phyloP scores from a whole-genome alignment of 1,140 invertebrate species.

The Mercenaria mercenaria region DNA sequence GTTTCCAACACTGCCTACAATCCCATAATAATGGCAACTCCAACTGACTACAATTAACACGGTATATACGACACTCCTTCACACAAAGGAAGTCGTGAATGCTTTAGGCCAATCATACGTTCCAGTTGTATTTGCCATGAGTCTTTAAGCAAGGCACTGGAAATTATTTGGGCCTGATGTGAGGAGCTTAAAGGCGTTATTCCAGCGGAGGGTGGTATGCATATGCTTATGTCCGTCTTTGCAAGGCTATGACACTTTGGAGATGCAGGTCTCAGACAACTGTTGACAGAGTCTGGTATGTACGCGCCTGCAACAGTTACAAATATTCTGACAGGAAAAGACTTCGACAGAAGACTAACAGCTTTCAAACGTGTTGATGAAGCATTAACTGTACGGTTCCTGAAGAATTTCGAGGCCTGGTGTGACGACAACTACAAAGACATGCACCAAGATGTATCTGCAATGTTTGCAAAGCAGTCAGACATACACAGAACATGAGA shows the following conservation, averaged over 20 bases:
- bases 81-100: constrained; percentile 27
- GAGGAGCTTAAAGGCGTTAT: constrained; percentile 14
- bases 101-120: not conserved
- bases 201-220: constrained; percentile 54
- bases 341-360: constrained; percentile 35
- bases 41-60: constrained; percentile 29
- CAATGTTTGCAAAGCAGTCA: not conserved
- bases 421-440: constrained; percentile 7
- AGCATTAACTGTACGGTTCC: not conserved
- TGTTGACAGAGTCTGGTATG: constrained; percentile 6
- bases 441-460: not conserved
- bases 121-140: constrained; percentile 41
- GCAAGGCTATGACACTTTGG: constrained; percentile 8
- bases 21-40: constrained; percentile 41
- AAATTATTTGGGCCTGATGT: constrained; percentile 25
- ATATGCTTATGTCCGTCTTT: constrained; percentile 37
- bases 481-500: not conserved
- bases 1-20: constrained; percentile 22
- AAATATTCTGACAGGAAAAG: constrained; percentile 28
- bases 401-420: constrained; percentile 7
- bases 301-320: constrained; percentile 3
- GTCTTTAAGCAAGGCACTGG: constrained; percentile 21
- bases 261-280: constrained; percentile 8
- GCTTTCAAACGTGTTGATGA: constrained; percentile 37
- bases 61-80: constrained; percentile 29